These are phyloP conservation scores for Elymnias hypermnestra DNA, from an alignment of 1,140 invertebrate species.

Conservation along the genomic window DNA sequence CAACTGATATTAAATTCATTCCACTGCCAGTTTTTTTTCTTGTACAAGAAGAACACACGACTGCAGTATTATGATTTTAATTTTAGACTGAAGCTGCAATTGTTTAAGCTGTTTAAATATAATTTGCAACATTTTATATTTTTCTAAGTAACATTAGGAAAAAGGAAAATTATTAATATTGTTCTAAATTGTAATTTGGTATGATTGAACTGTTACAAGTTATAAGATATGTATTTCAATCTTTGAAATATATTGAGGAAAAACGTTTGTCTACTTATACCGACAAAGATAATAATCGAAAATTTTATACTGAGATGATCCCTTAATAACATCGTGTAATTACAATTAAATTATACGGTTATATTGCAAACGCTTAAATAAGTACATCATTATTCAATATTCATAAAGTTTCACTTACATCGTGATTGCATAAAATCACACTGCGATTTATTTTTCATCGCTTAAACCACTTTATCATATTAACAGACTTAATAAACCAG, in stretches of 20 bases:
- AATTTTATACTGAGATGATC: too few relatives aligned
- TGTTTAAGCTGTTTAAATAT: constrained; percentile 54
- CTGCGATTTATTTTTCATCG: too few relatives aligned
- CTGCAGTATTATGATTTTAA: constrained; percentile 40
- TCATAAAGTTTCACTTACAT: too few relatives aligned
- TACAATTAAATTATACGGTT: too few relatives aligned
- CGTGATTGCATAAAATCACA: too few relatives aligned
- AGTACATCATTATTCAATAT: too few relatives aligned
- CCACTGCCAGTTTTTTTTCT: constrained; percentile 26
- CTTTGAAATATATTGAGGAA: constrained; percentile 71
- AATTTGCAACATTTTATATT: constrained; percentile 61
- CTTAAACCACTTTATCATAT: too few relatives aligned
- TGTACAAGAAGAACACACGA: constrained; percentile 1
- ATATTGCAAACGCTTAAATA: too few relatives aligned
- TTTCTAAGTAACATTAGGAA: constrained; percentile 57
- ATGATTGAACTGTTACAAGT: constrained; percentile 71
- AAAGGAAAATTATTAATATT: constrained; percentile 45
- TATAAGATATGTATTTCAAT: constrained; percentile 73
- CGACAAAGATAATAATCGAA: too few relatives aligned
- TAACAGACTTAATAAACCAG: too few relatives aligned
- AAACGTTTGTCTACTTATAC: too few relatives aligned
- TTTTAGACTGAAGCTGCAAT: constrained; percentile 26
- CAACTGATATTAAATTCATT: constrained; percentile 32
- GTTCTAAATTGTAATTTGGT: constrained; percentile 65
- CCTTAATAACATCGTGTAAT: too few relatives aligned